These are phyloP conservation scores for Capreolus pygargus DNA, from an alignment of 2,113 vertebrate genomes.

Conservation along the genomic window DNA sequence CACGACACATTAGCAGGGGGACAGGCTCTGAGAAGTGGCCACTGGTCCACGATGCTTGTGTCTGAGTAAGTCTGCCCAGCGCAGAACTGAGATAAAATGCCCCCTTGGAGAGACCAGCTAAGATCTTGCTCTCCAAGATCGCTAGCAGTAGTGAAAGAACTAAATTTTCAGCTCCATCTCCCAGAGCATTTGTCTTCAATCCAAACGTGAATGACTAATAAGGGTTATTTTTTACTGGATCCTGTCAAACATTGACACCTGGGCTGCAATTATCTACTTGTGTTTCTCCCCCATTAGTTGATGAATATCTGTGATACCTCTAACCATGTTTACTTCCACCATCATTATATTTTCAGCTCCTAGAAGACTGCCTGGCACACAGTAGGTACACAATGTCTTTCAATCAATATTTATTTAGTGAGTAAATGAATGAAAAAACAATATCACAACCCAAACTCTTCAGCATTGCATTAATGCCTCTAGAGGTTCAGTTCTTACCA, in stretches of 20 bases:
- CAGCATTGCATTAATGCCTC: not conserved
- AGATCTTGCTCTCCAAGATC: not conserved
- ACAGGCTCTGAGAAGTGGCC: not conserved
- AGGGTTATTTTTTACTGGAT: not conserved
- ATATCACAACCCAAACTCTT: not conserved
- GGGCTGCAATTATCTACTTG: not conserved
- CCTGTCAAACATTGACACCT: not conserved
- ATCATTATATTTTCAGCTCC: not conserved
- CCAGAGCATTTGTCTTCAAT: not conserved
- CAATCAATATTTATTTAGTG: not conserved
- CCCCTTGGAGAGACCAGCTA: not conserved
- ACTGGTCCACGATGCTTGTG: fast-evolving
- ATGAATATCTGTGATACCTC: not conserved
- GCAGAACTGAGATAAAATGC: not conserved
- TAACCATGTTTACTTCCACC: not conserved
- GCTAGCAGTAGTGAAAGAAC: not conserved
- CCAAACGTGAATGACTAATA: not conserved
- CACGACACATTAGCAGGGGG: fast-evolving
- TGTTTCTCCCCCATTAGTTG: not conserved
- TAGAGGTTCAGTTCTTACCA: not conserved
- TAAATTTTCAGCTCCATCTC: not conserved
- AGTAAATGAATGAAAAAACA: not conserved
- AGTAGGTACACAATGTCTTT: not conserved
- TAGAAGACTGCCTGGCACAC: not conserved
- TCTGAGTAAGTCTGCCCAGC: not conserved